Percentiles rank a stretch among this genome's conserved stretches.
Conservation (phyloP, 2,888 invertebrate genomes). For the Teleogryllus oceanicus region DNA sequence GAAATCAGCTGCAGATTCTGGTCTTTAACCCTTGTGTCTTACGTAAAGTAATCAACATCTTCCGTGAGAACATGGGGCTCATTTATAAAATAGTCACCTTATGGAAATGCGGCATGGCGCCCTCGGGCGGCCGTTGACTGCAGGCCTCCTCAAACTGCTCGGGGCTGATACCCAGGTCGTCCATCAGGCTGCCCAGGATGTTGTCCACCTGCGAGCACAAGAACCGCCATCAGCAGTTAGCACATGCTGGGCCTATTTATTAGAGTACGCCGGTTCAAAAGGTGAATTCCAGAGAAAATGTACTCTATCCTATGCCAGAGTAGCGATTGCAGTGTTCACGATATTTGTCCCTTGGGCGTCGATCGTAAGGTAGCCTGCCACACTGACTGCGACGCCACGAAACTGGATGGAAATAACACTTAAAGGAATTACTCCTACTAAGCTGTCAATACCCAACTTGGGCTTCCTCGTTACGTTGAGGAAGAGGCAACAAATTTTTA, state of each 20-base stretch:
- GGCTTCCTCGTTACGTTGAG: too few relatives aligned
- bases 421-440: too few relatives aligned
- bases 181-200: conserved; percentile 87
- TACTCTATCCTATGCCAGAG: neutral
- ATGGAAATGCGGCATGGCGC: conserved; percentile 55
- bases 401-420: too few relatives aligned
- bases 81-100: conserved; percentile 46
- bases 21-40: too few relatives aligned
- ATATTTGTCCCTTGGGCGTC: too few relatives aligned
- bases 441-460: too few relatives aligned
- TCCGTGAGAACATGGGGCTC: neutral
- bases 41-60: too few relatives aligned
- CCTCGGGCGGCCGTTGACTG: conserved; percentile 49
- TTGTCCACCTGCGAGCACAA: conserved; percentile 65
- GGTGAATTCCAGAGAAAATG: neutral
- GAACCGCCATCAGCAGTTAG: neutral
- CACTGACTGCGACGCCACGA: too few relatives aligned
- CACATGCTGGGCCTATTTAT: neutral
- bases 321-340: neutral
- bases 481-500: too few relatives aligned
- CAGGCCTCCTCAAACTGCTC: conserved; percentile 86
- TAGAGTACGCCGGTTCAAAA: too few relatives aligned
- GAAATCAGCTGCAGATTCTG: too few relatives aligned
- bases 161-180: conserved; percentile 82
- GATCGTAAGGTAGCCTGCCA: too few relatives aligned